Percentiles rank a stretch among this genome's conserved stretches.
Conservation (phyloP, 2,797 vertebrate species). For the Otolemur crassicaudatus region DNA sequence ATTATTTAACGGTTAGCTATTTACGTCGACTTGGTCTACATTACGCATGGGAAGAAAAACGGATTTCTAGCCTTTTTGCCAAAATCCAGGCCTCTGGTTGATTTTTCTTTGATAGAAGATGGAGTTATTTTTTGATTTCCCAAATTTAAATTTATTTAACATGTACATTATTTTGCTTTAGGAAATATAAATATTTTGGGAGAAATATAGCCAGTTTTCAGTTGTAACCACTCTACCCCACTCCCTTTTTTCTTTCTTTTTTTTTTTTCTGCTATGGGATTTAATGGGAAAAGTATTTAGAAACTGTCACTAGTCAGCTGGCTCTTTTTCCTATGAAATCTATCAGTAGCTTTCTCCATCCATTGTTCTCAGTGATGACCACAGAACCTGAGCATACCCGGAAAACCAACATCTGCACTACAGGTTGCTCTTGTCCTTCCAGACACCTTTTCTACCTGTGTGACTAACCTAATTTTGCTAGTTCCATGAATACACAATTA, state of each 20-base stretch:
- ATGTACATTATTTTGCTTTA: conserved; percentile 77
- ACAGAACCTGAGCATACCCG: conserved; percentile 67
- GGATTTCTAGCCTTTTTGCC: conserved; percentile 81
- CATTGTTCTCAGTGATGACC: conserved; percentile 76
- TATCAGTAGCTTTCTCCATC: conserved; percentile 70
- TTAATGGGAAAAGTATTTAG: conserved; percentile 61
- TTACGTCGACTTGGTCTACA: conserved; percentile 73
- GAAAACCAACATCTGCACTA: conserved; percentile 66
- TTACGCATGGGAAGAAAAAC: conserved; percentile 72
- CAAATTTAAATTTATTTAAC: conserved; percentile 76
- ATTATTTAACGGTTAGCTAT: conserved; percentile 69
- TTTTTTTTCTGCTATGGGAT: conserved; percentile 61
- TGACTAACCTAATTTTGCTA: conserved; percentile 87
- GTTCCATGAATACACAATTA: conserved; percentile 82
- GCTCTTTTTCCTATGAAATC: conserved; percentile 71
- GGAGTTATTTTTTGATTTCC: conserved; percentile 73
- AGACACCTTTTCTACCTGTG: conserved; percentile 86
- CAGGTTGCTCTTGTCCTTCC: conserved; percentile 83
- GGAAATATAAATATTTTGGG: conserved; percentile 25
- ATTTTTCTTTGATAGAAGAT: conserved; percentile 81
- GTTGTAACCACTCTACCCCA: conserved; percentile 64
- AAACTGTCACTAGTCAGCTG: conserved; percentile 65
- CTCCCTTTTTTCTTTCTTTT: conserved; percentile 1
- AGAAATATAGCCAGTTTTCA: conserved; percentile 74
- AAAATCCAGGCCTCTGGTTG: conserved; percentile 80